Evolutionary conservation across 2,888 invertebrate species (phyloP).

Genomic region (Eristalinus sepulchralis): DNA sequence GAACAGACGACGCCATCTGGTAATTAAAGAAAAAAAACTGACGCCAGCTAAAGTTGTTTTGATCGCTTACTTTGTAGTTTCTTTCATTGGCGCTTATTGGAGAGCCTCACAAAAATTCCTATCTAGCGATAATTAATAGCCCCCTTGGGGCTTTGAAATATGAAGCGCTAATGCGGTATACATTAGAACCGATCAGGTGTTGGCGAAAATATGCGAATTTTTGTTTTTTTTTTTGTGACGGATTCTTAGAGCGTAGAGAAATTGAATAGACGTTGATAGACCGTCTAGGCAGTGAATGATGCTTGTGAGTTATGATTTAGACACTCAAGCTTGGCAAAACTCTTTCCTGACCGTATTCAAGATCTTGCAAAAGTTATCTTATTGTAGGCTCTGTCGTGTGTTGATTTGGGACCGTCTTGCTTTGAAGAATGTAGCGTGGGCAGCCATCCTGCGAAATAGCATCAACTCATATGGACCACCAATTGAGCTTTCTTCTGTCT

Average conservation of each 20-base stretch:
- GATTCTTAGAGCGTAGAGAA: background rate
- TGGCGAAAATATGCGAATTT: constrained; percentile 1
- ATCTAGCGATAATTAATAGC: constrained; percentile 27
- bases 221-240: background rate
- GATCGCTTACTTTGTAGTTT: constrained; percentile 19
- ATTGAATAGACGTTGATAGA: background rate
- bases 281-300: background rate
- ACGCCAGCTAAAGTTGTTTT: constrained; percentile 21
- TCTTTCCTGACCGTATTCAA: too few relatives aligned
- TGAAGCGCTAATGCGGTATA: constrained; percentile 3
- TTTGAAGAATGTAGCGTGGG: too few relatives aligned
- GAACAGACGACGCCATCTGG: constrained; percentile 14
- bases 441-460: too few relatives aligned
- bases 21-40: constrained; percentile 16
- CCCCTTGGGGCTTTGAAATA: background rate
- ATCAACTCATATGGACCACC: too few relatives aligned
- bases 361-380: too few relatives aligned
- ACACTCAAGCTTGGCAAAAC: too few relatives aligned
- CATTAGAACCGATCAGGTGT: background rate
- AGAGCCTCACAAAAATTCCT: constrained; percentile 5
- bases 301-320: background rate
- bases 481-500: too few relatives aligned
- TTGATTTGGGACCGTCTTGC: too few relatives aligned
- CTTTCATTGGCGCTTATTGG: constrained; percentile 7
- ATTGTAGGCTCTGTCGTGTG: too few relatives aligned